phyloP scores from a whole-genome alignment of 1,140 invertebrate species.

The Halictus rubicundus region DNA sequence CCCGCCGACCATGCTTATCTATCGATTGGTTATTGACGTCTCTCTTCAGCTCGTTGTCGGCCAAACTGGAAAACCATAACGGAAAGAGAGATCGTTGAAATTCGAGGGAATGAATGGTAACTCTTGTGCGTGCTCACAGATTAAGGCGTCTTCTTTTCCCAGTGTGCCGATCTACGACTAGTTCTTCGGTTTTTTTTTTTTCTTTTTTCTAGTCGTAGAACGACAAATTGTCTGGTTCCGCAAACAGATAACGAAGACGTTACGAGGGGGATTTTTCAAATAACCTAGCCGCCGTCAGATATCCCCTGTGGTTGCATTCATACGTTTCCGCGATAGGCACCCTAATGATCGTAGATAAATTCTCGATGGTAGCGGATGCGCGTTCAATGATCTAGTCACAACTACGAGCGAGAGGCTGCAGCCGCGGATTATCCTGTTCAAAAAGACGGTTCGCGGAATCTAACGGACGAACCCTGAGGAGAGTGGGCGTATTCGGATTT shows the following conservation, averaged over 20 bases:
- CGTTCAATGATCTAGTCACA: constrained; percentile 70
- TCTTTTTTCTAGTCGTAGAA: constrained; percentile 38
- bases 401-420: constrained; percentile 67
- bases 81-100: constrained; percentile 38
- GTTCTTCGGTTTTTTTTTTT: no score
- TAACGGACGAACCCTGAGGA: constrained; percentile 62
- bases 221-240: constrained; percentile 10
- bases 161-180: background rate
- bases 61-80: constrained; percentile 30
- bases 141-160: constrained; percentile 36
- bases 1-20: constrained; percentile 73
- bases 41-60: background rate
- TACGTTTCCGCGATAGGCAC: background rate
- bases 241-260: constrained; percentile 25
- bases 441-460: constrained; percentile 65
- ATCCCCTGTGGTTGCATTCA: constrained; percentile 24
- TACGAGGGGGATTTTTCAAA: background rate
- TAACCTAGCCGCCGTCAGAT: constrained; percentile 13
- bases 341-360: constrained; percentile 10
- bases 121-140: constrained; percentile 56
- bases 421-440: constrained; percentile 50
- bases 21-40: constrained; percentile 73
- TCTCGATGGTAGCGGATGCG: constrained; percentile 54
- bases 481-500: constrained; percentile 56
- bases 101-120: constrained; percentile 63